phyloP scores from a whole-genome alignment of 2,113 vertebrate genomes.

The Eudorcas thomsonii region DNA sequence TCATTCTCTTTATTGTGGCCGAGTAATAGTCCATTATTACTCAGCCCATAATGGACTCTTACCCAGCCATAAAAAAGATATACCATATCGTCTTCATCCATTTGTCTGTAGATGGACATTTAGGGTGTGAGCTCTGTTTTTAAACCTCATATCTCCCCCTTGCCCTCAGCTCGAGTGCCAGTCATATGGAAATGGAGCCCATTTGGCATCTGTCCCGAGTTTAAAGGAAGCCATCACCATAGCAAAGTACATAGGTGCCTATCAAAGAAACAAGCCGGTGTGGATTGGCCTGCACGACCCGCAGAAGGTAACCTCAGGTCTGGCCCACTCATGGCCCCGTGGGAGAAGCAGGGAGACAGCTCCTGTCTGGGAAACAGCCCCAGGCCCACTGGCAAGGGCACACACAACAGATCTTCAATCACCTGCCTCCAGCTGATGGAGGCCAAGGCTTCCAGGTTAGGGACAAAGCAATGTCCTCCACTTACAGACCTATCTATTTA shows the following conservation, averaged over 20 bases:
- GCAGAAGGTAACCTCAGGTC: slow-evolving; percentile 52
- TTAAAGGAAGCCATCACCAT: background rate
- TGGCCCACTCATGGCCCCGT: accelerated
- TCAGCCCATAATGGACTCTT: background rate
- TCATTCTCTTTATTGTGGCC: background rate
- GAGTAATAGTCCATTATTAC: background rate
- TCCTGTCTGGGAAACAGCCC: background rate
- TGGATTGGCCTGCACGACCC: slow-evolving; percentile 72
- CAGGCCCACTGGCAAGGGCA: too few relatives aligned
- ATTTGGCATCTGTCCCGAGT: slow-evolving; percentile 71
- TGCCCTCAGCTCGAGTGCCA: slow-evolving; percentile 67
- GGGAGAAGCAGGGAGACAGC: background rate
- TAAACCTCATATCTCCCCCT: background rate
- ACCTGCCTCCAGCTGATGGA: background rate
- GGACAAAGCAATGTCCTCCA: background rate
- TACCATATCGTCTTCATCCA: background rate
- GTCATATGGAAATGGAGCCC: accelerated
- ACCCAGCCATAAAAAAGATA: background rate
- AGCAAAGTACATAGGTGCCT: background rate
- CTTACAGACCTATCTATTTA: background rate
- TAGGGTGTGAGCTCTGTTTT: background rate
- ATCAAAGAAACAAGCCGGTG: slow-evolving; percentile 20
- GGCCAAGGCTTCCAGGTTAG: background rate
- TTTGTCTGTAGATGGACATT: background rate
- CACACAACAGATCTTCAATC: accelerated